phyloP scores from a whole-genome alignment of 2,113 vertebrate genomes.

The Anthoscopus minutus region DNA sequence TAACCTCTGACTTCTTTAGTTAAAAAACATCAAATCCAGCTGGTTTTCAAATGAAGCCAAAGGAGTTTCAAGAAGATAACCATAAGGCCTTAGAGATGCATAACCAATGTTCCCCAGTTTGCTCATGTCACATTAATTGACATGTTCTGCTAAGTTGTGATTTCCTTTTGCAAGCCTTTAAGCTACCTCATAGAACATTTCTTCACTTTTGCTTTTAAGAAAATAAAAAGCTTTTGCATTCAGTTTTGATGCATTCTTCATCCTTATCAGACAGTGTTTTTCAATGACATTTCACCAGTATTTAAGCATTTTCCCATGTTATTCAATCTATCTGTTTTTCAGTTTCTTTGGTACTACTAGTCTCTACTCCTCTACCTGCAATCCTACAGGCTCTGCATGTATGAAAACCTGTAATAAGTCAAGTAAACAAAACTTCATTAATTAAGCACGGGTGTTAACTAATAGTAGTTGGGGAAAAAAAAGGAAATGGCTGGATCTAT shows the following conservation, averaged over 20 bases:
- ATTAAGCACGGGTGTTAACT: neutral
- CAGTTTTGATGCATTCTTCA: neutral
- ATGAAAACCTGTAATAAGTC: neutral
- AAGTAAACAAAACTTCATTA: neutral
- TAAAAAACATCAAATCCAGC: neutral
- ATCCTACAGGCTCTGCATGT: neutral
- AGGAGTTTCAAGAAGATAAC: neutral
- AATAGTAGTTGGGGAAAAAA: neutral
- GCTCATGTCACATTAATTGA: neutral
- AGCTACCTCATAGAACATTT: fast-evolving
- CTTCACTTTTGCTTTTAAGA: neutral
- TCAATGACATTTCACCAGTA: neutral
- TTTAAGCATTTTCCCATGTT: neutral
- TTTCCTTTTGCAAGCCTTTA: neutral
- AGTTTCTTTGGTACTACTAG: neutral
- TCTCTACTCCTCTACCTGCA: neutral
- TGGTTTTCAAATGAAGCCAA: neutral
- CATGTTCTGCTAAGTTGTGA: fast-evolving
- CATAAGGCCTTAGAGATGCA: neutral
- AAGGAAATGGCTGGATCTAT: neutral
- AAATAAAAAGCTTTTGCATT: neutral
- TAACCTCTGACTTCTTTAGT: neutral
- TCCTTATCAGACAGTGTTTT: neutral
- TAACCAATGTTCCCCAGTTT: neutral
- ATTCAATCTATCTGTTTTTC: neutral